Evolutionary conservation across 2,888 invertebrate genomes (phyloP), one percentile per base, ranked within the genome.

Genomic region (Plusia festucae): DNA sequence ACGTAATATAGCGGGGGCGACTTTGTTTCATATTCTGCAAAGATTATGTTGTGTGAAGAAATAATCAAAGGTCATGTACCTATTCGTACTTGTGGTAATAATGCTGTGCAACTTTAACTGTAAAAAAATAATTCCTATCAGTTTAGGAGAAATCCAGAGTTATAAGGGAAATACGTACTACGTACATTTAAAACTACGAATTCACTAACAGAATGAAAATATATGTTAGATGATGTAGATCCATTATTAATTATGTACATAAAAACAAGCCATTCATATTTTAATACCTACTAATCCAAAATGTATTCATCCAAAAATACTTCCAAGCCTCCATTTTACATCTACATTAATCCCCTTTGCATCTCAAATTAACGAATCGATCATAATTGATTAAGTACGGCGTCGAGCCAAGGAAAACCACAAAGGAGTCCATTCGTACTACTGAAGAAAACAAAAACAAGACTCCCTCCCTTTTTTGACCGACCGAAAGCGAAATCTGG

Each of bases 301-400:
- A 66, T 60, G 5, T 65, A 51, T n/a, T 65, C 53, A 57, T 44
- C 62, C 72, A 70, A 81, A 77, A 85, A 85, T 87, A 88, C 59
- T 68, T 53, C 53, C 51, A 59, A 40, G 27, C 62, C 20, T 54
- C 53, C 60, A 76, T 70, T 77, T 71, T 73, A 68, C 68, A 73
- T 76, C 61, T 73, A 72, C 67, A 65, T 77, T 76, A 86, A 91
- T 90, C 89, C 89, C 89, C 89, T 91, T 88, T 88, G 88, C 89
- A 89, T 88, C 87, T 85, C 81, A 87, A 93, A 90, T 92, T 93
- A 94, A 91, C 91, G 93, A 94, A 92, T 94, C 93, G 94, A 91
- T 93, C 88, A 94, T 94, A 94, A 94, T 94, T 94, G 93, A 94
- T 93, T 94, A 94, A 94, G 94, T 94, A 93, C 86, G 85, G 83